Conservation (phyloP, 2,888 invertebrate genomes). For the Orchestes rusci region DNA sequence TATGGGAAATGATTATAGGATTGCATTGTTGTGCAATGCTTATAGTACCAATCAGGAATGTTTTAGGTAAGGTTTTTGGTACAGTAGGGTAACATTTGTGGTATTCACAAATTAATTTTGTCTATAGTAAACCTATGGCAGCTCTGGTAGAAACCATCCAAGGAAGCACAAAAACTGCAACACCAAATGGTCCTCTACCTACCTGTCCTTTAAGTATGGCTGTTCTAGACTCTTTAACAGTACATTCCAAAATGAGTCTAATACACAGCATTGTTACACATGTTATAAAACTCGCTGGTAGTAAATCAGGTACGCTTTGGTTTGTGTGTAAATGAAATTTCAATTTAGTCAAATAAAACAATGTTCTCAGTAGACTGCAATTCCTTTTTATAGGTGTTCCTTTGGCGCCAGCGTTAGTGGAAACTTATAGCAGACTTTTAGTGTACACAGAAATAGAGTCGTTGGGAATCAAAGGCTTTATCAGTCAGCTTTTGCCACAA, state of each 20-base stretch:
- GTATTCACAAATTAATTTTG: neutral
- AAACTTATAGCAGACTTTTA: conserved; percentile 86
- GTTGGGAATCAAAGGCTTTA: conserved; percentile 92
- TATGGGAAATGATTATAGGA: conserved; percentile 82
- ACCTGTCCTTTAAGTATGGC: conserved; percentile 88
- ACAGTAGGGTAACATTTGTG: neutral
- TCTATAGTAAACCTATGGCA: conserved; percentile 79
- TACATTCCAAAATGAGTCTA: conserved; percentile 89
- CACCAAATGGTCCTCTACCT: conserved; percentile 43
- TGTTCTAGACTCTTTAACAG: conserved; percentile 81
- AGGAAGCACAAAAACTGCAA: conserved; percentile 51
- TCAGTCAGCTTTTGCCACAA: conserved; percentile 85
- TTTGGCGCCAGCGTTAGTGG: conserved; percentile 84
- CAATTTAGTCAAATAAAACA: too few relatives aligned
- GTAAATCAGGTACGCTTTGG: conserved; percentile 43
- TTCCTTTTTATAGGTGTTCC: conserved; percentile 55
- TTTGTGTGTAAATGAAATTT: too few relatives aligned
- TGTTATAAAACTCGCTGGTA: conserved; percentile 73
- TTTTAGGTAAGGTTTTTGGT: conserved; percentile 38
- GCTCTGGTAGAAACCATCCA: conserved; percentile 77
- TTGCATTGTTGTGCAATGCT: conserved; percentile 89
- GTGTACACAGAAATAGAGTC: conserved; percentile 97
- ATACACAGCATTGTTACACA: conserved; percentile 70
- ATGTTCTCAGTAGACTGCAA: too few relatives aligned
- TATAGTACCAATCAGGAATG: conserved; percentile 91